These are phyloP conservation scores for Axea sp. DNA, from an alignment of 2,888 invertebrate species.

Conservation along the genomic window DNA sequence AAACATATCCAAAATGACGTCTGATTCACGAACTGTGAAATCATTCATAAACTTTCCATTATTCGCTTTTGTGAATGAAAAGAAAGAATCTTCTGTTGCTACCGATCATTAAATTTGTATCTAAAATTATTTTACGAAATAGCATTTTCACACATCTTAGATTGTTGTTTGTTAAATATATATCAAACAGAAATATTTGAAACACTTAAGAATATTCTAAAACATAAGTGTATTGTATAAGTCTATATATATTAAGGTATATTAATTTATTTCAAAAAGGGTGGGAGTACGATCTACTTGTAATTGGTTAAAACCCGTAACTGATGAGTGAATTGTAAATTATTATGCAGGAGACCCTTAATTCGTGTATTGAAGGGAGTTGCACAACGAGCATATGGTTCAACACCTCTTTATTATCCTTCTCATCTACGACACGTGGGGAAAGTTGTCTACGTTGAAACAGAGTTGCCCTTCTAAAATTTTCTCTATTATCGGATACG, in stretches of 20 bases:
- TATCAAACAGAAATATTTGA: too few relatives aligned
- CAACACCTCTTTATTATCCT: slow-evolving; percentile 79
- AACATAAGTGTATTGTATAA: too few relatives aligned
- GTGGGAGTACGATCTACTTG: slow-evolving; percentile 70
- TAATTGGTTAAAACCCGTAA: slow-evolving; percentile 79
- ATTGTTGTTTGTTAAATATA: too few relatives aligned
- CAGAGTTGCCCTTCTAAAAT: slow-evolving; percentile 51
- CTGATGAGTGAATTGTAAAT: slow-evolving; percentile 77
- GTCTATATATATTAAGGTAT: slow-evolving; percentile 20
- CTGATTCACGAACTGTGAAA: slow-evolving; percentile 46
- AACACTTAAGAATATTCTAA: too few relatives aligned
- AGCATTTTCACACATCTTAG: not conserved
- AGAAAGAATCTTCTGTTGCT: not conserved
- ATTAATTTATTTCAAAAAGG: slow-evolving; percentile 20
- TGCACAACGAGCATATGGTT: slow-evolving; percentile 74
- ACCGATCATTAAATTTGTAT: slow-evolving; percentile 25
- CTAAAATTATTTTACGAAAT: slow-evolving; percentile 1
- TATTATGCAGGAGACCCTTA: slow-evolving; percentile 75
- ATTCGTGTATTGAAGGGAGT: slow-evolving; percentile 72
- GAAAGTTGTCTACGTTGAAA: slow-evolving; percentile 50
- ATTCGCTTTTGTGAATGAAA: slow-evolving; percentile 17
- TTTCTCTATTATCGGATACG: slow-evolving; percentile 43
- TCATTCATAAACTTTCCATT: slow-evolving; percentile 35
- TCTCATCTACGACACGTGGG: slow-evolving; percentile 66
- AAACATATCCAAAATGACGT: slow-evolving; percentile 56